A percentile compares a stretch with the other conserved stretches of the same genome.
Evolutionary conservation across 30 jellyfish, hydroid and myxozoan species (phyloP).

Genomic region (Phacellophora camtschatica): DNA sequence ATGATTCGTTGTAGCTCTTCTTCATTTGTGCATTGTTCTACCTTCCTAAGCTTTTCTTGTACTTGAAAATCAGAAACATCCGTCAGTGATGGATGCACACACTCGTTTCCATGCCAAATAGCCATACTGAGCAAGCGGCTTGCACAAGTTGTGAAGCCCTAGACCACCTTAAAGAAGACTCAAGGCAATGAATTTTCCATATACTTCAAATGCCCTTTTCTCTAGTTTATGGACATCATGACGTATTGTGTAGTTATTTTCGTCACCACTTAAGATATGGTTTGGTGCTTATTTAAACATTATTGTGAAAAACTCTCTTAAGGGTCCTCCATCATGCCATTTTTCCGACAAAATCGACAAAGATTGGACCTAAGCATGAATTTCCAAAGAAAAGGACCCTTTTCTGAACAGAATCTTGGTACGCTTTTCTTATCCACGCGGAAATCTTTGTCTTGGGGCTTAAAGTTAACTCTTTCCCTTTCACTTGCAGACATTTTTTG

Average conservation of each 20-base stretch:
- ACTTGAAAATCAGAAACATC: constrained; percentile 25
- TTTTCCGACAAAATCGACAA: too few relatives aligned
- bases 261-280: not conserved
- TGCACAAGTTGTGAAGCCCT: constrained; percentile 21
- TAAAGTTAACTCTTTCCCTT: not conserved
- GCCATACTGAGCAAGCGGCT: constrained; percentile 13
- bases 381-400: not conserved
- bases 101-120: not conserved
- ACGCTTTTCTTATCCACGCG: not conserved
- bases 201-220: not conserved
- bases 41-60: not conserved
- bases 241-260: not conserved
- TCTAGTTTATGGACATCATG: constrained; percentile 33
- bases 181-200: constrained; percentile 6
- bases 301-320: constrained; percentile 23
- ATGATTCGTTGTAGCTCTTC: not conserved
- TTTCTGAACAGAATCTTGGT: not conserved
- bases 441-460: not conserved
- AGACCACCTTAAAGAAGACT: not conserved
- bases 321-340: constrained; percentile 35
- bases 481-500: not conserved
- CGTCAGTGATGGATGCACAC: not conserved
- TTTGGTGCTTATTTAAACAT: not conserved
- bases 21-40: not conserved
- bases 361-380: not conserved